These are phyloP conservation scores for Glandiceps talaboti DNA, from an alignment of 53 echinoderm and acorn worm species.

Conservation along the genomic window DNA sequence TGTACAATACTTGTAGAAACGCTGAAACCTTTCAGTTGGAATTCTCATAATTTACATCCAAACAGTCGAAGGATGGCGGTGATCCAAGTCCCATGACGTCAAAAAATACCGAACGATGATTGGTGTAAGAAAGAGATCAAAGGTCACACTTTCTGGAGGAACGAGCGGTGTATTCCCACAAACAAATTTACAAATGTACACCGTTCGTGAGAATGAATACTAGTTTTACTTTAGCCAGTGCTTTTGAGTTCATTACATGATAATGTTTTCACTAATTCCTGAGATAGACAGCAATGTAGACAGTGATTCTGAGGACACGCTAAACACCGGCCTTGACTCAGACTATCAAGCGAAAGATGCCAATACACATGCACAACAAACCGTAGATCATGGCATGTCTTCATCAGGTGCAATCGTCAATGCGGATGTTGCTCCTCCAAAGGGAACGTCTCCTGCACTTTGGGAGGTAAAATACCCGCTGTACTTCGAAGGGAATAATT, in stretches of 20 bases:
- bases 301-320: conserved; percentile 2
- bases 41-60: neutral
- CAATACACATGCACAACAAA: neutral
- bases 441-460: conserved; percentile 9
- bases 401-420: conserved; percentile 1
- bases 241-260: neutral
- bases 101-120: neutral
- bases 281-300: conserved; percentile 2
- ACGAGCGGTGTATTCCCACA: neutral
- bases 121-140: neutral
- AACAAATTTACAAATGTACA: no score
- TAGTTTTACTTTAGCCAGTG: no score
- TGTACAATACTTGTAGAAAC: no score
- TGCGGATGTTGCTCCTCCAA: conserved; percentile 26
- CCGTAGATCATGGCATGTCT: neutral
- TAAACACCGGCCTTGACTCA: neutral
- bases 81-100: neutral
- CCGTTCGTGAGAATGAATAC: no score
- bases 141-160: neutral
- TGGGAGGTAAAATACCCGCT: conserved; percentile 16
- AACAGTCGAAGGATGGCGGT: neutral
- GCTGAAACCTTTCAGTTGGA: neutral
- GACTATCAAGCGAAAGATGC: neutral
- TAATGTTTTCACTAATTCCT: neutral
- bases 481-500: no score